A percentile compares a stretch with the other conserved stretches of the same genome.
These are phyloP conservation scores for Pagrus major DNA, from an alignment of 2,113 vertebrate genomes.

Conservation along the genomic window DNA sequence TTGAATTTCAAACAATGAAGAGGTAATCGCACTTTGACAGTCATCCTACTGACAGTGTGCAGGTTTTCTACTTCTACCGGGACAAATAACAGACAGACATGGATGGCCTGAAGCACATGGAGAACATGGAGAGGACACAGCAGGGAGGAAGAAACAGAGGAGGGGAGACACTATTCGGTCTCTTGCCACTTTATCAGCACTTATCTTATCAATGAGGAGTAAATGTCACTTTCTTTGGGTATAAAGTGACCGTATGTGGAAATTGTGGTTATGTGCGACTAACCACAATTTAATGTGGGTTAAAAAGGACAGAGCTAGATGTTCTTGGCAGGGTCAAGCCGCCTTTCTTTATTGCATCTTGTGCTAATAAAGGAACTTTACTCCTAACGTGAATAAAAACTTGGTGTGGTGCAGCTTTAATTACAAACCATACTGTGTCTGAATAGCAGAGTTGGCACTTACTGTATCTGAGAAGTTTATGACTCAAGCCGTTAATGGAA, in stretches of 20 bases:
- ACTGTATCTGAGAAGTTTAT: slow-evolving; percentile 12
- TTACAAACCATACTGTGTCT: slow-evolving; percentile 1
- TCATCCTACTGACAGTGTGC: not conserved
- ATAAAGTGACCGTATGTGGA: not conserved
- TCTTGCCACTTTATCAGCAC: slow-evolving; percentile 71
- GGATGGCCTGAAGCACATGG: slow-evolving; percentile 43
- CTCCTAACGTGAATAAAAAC: slow-evolving; percentile 10
- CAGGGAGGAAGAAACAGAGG: slow-evolving; percentile 28
- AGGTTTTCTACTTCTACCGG: slow-evolving; percentile 21
- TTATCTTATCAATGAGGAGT: not conserved
- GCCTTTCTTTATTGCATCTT: not conserved
- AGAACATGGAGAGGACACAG: slow-evolving; percentile 38
- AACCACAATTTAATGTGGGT: not conserved
- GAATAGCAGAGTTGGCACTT: not conserved
- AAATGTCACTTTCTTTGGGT: not conserved
- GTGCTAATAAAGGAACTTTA: not conserved
- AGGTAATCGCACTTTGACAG: not conserved
- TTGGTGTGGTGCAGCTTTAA: not conserved
- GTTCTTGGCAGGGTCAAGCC: not conserved
- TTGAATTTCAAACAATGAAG: not conserved
- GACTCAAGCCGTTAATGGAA: not conserved
- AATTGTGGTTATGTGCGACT: not conserved
- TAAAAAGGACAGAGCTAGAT: not conserved
- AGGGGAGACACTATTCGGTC: slow-evolving; percentile 24
- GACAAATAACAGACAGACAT: slow-evolving; percentile 71